Conservation (phyloP, 2,113 vertebrate species). For the rat (Rattus norvegicus) region DNA sequence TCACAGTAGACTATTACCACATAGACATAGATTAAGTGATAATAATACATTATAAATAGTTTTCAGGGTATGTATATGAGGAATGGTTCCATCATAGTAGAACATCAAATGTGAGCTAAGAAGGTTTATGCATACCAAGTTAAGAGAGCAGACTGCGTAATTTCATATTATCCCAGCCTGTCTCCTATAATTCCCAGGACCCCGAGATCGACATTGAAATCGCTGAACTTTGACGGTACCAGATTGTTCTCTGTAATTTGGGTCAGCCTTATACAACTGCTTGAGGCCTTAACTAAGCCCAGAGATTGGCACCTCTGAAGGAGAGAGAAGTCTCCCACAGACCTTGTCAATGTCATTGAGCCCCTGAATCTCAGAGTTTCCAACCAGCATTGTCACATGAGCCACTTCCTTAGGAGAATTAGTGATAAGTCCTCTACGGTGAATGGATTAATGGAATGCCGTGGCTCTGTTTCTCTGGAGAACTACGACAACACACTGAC, state of each 20-base stretch:
- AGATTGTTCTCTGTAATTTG: background rate
- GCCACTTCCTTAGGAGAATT: background rate
- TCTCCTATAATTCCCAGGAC: background rate
- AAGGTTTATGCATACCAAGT: background rate
- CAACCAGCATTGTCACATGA: accelerated
- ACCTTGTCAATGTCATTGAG: background rate
- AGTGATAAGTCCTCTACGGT: background rate
- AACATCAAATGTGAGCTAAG: background rate
- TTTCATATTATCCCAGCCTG: background rate
- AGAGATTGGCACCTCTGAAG: background rate
- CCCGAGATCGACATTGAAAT: background rate
- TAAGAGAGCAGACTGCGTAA: background rate
- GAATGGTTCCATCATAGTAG: background rate
- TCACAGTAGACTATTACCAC: background rate
- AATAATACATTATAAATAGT: background rate
- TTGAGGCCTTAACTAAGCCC: background rate
- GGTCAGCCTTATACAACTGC: background rate
- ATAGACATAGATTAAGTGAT: background rate
- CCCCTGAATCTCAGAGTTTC: background rate
- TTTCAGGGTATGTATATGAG: background rate
- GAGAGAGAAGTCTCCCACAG: background rate
- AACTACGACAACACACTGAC: background rate
- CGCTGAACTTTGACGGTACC: background rate
- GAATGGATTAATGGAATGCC: background rate
- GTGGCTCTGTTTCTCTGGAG: background rate